Conservation (phyloP, 2,113 vertebrate species). For the Prolemur simus region DNA sequence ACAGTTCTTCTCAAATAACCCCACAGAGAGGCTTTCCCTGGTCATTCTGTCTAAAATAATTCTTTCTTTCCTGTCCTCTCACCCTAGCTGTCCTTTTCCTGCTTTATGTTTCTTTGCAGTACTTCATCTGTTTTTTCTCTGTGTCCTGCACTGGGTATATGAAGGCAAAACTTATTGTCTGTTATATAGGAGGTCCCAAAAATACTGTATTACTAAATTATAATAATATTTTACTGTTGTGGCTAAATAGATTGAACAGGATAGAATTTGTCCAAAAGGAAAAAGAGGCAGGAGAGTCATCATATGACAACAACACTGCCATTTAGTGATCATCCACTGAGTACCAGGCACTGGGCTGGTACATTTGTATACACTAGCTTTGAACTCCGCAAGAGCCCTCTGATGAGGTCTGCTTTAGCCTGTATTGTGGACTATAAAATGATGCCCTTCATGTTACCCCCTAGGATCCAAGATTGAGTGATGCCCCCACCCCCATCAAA, state of each 20-base stretch:
- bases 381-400: not conserved
- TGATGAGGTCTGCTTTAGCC: not conserved
- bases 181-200: not conserved
- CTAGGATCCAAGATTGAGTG: not conserved
- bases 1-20: not conserved
- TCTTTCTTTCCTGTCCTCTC: not conserved
- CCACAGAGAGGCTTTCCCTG: not conserved
- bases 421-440: not conserved
- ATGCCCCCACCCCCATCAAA: accelerated
- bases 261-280: not conserved
- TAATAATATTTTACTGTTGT: not conserved
- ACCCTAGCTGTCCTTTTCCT: not conserved
- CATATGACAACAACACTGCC: not conserved
- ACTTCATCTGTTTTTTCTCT: not conserved
- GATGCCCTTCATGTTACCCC: not conserved
- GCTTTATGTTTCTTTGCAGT: not conserved
- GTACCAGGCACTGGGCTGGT: not conserved
- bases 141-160: not conserved
- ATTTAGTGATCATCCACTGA: not conserved
- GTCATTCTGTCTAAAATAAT: not conserved
- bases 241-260: not conserved
- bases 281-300: not conserved
- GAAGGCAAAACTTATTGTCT: not conserved
- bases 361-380: not conserved
- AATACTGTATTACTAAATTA: not conserved